These are phyloP conservation scores for Dolichoris vasculosae DNA, from an alignment of 1,140 invertebrate genomes.

Conservation along the genomic window DNA sequence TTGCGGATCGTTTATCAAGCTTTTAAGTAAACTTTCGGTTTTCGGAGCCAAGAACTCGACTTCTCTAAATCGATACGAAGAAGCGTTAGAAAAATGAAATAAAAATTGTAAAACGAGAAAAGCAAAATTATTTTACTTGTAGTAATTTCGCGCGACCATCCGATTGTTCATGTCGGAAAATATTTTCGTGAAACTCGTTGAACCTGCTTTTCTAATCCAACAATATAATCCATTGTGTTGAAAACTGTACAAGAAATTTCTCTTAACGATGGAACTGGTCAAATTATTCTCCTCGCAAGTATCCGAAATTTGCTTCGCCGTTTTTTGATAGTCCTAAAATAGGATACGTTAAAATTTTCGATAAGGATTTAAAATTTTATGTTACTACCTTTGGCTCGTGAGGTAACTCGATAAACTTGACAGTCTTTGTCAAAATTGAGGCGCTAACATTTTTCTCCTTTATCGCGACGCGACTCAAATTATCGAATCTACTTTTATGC, in stretches of 20 bases:
- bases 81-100: neutral
- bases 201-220: slow-evolving; percentile 73
- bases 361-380: neutral
- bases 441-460: neutral
- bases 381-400: neutral
- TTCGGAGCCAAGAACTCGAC: slow-evolving; percentile 62
- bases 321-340: slow-evolving; percentile 52
- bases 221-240: slow-evolving; percentile 67
- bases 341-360: neutral
- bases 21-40: slow-evolving; percentile 56
- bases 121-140: slow-evolving; percentile 59
- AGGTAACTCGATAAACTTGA: neutral
- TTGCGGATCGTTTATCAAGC: slow-evolving; percentile 55
- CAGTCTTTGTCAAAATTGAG: neutral
- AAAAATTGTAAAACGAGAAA: neutral
- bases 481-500: neutral
- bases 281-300: slow-evolving; percentile 67
- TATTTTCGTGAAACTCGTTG: slow-evolving; percentile 70
- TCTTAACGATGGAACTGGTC: slow-evolving; percentile 59
- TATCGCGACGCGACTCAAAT: neutral
- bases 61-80: slow-evolving; percentile 57
- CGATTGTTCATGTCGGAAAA: slow-evolving; percentile 66
- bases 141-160: slow-evolving; percentile 58
- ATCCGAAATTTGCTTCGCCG: slow-evolving; percentile 57
- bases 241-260: slow-evolving; percentile 67